Base-by-base conservation (phyloP, 2,113 vertebrate species). In the Capreolus pygargus region DNA sequence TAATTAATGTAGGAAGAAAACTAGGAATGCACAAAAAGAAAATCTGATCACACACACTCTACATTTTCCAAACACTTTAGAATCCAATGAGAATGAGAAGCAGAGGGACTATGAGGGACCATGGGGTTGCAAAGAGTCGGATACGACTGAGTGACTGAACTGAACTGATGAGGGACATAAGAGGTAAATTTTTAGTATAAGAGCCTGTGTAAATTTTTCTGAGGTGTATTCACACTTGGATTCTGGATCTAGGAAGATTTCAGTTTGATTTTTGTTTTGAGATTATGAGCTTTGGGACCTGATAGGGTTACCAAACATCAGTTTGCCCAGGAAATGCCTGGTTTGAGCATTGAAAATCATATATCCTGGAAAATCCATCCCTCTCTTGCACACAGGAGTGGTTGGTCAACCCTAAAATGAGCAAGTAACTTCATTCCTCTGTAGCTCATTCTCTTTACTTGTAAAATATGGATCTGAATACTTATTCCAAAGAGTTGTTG, bases 1-100 rank as follows among this genome's bases (percentile, higher is more conserved):
- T 90, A 94, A 97, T 98, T 98, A 97, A 97, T 94, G 85, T 96
- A 86, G 85, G 86, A 91, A 70, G 95, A 97, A 95, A 89, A 94
- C 36, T 21, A 74, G 57, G 54, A 95, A 94, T 76, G 67, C 85
- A 74, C 54, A 89, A 60, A 95, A 96, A 87, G 79, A 97, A 97
- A 96, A 85, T 82, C 15, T 54, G 39, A 95, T 97, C 27, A 60
- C 58, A 58, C 7, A 76, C 61, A 74, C 74, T 91, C 58, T 89
- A 81, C 94, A 92, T 92, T 94, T 97, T 96, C 52, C 87, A 79
- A 82, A n/a, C 60, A 58, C 55, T 76, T 89, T 90, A 58, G 16
- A 89, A 64, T 90, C 82, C 87, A 94, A 30, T 64, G 90, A 64
- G 94, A 97, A 85, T 64, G 64, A 76, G 97, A 96, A 96, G 87